Evolutionary conservation across 2,888 invertebrate genomes (phyloP).

Genomic region (Arenicola marina): DNA sequence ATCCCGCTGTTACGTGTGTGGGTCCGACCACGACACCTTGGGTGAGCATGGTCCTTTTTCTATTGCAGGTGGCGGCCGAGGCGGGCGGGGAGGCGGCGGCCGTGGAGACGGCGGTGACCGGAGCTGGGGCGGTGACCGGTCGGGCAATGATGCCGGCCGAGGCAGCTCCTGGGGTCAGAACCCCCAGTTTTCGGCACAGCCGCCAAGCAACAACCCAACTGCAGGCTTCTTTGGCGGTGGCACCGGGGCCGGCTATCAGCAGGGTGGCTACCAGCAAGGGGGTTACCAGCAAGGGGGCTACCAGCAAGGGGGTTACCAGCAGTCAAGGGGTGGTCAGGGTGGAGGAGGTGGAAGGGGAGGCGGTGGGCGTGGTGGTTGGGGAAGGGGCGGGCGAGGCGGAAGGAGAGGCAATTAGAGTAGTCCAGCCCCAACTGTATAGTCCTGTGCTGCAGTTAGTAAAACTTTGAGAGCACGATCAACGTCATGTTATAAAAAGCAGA

Average conservation of each 20-base stretch:
- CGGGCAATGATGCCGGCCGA: neutral
- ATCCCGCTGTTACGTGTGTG: too few relatives aligned
- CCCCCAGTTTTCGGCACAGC: neutral
- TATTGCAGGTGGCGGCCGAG: slow-evolving; percentile 3
- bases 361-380: slow-evolving; percentile 32
- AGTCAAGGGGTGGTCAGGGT: slow-evolving; percentile 10
- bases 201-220: neutral
- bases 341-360: slow-evolving; percentile 19
- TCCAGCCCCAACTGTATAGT: too few relatives aligned
- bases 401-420: too few relatives aligned
- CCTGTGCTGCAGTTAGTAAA: too few relatives aligned
- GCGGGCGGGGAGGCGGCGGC: slow-evolving; percentile 10
- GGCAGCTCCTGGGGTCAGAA: neutral
- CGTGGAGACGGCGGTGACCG: slow-evolving; percentile 4
- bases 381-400: slow-evolving; percentile 34
- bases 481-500: too few relatives aligned
- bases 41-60: neutral
- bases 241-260: slow-evolving; percentile 18
- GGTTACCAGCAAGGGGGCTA: slow-evolving; percentile 18
- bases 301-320: slow-evolving; percentile 8
- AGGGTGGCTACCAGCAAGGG: slow-evolving; percentile 15
- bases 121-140: slow-evolving; percentile 18
- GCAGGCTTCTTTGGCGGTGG: slow-evolving; percentile 15
- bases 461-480: too few relatives aligned
- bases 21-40: too few relatives aligned